These are phyloP conservation scores for Apamea monoglypha DNA, from an alignment of 2,888 invertebrate species.

Conservation along the genomic window DNA sequence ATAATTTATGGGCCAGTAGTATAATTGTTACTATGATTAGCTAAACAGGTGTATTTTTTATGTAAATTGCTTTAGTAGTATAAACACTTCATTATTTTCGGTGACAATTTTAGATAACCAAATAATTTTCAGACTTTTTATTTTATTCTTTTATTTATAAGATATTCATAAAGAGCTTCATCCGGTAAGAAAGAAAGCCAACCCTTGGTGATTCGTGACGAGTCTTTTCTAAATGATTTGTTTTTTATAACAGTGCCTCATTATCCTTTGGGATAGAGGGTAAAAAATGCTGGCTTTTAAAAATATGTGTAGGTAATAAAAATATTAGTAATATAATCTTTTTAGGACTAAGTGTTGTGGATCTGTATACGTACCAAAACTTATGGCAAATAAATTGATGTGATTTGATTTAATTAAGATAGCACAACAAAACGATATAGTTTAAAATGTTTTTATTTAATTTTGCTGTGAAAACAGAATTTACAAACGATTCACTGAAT, in stretches of 20 bases:
- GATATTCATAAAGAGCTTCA: too few species aligned
- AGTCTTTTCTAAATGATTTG: not conserved
- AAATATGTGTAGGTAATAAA: not conserved
- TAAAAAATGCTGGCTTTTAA: not conserved
- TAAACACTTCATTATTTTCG: not conserved
- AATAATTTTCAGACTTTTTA: not conserved
- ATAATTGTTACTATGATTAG: slow-evolving; percentile 31
- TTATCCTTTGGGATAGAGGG: not conserved
- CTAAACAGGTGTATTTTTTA: slow-evolving; percentile 21
- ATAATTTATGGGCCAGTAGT: slow-evolving; percentile 30
- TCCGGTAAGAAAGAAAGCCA: too few species aligned
- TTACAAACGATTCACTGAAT: slow-evolving; percentile 7
- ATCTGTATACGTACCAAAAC: not conserved
- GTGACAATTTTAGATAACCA: not conserved
- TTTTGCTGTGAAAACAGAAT: slow-evolving; percentile 2
- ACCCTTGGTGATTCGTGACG: too few species aligned
- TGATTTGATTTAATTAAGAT: not conserved
- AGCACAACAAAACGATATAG: not conserved
- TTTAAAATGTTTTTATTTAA: not conserved
- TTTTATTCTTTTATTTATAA: not conserved
- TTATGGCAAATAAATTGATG: too few species aligned
- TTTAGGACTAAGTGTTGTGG: too few species aligned
- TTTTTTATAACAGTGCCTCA: not conserved
- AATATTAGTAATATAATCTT: not conserved
- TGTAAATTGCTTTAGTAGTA: not conserved